phyloP scores from a whole-genome alignment of 2,797 vertebrate species.

The Danio jaintianensis region DNA sequence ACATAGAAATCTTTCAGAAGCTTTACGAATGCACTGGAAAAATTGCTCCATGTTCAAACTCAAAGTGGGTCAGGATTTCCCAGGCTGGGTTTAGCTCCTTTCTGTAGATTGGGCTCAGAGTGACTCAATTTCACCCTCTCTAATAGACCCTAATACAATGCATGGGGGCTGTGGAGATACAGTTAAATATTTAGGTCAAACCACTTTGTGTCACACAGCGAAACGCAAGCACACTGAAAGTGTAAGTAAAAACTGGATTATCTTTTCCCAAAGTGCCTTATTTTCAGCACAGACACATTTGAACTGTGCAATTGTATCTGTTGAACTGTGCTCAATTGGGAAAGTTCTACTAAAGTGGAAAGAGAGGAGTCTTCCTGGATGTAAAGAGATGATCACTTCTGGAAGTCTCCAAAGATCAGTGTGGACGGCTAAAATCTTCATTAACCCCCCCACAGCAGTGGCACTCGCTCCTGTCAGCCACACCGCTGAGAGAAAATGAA shows the following conservation, averaged over 20 bases:
- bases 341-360: conserved; percentile 36
- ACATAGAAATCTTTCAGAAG: not conserved
- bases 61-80: conserved; percentile 53
- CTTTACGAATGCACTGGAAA: not conserved
- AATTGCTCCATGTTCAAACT: conserved; percentile 1
- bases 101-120: conserved; percentile 36
- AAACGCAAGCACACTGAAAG: conserved; percentile 3
- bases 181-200: conserved; percentile 30
- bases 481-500: conserved; percentile 39
- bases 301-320: conserved; percentile 14
- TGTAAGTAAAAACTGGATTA: conserved; percentile 35
- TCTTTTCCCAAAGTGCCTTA: conserved; percentile 26
- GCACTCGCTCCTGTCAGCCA: conserved; percentile 34
- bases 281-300: conserved; percentile 25
- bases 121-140: conserved; percentile 33
- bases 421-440: conserved; percentile 56
- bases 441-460: conserved; percentile 51
- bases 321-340: conserved; percentile 24
- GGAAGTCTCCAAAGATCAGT: conserved; percentile 54
- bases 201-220: conserved; percentile 25
- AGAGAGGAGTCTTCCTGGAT: conserved; percentile 19
- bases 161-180: conserved; percentile 22
- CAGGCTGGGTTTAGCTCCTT: conserved; percentile 48
- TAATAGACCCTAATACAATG: conserved; percentile 29
- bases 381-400: conserved; percentile 40